Evolutionary conservation across 2,888 invertebrate species (phyloP), one percentile per base, ranked within the genome.

Genomic region (Nymphalis urticae): DNA sequence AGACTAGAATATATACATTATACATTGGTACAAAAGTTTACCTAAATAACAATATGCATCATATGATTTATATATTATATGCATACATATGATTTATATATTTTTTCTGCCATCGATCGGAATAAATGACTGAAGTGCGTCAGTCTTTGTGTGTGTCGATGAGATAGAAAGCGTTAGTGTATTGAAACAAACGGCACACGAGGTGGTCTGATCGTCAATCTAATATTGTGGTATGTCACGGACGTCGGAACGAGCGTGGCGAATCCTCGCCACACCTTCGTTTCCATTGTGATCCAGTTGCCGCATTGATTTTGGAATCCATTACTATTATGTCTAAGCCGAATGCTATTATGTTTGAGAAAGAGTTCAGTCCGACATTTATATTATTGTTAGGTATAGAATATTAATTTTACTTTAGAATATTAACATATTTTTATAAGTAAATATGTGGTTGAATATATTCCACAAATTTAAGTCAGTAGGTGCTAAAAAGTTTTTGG

Each of bases 141-240:
- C 36, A 42, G 42, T 13, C 42, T 42, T 42, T 42, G 42, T 42
- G 42, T 42, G 2, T 42, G 13, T 42, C 13, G 42, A 42, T 13
- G 53, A 54, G 24, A 48, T 54, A 17, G 53, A 21, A 58, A 47
- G 21, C 16, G 42, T 42, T 56, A 54, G 42, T 16, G 68, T 67
- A 73, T 67, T 74, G 72, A 72, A 71, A 75, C 75, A 73, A 75
- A 74, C 56, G 62, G 74, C 78, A 72, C 75, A 75, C 79, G 79
- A 81, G 88, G 88, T 86, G 88, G 88, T 87, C 86, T 75, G 66
- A 76, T 84, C 85, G 85, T 88, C 85, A 85, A 88, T 87, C 85
- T 86, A 87, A 82, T 80, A 68, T 65, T 80, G 84, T 80, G 75
- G 77, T 80, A 79, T 85, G 86, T 86, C 85, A 85, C 82, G 85